Base-by-base conservation (phyloP, 2,797 vertebrate species). In the Ctenopoma kingsleyae region DNA sequence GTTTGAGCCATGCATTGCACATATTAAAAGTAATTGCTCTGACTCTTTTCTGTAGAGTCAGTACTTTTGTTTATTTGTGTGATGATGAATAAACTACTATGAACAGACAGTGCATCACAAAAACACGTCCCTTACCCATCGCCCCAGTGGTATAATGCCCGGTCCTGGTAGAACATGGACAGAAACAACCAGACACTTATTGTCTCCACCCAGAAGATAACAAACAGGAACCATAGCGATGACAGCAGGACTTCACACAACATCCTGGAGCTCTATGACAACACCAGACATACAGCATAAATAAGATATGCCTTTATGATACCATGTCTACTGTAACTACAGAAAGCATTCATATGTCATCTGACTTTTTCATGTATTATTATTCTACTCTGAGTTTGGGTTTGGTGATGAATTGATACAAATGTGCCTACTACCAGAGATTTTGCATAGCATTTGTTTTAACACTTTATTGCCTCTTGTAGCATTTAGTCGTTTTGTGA, bases 161-260 rank as follows among this genome's bases (percentile, higher is more conserved):
- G 56, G 76, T 95, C 93, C 88, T 95, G 94, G 81, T 94, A 95
- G 76, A 94, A 93, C 81, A 94, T 92, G 69, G 94, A 95, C 53
- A 95, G 87, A 73, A 95, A 95, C 46, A 96, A 85, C 95, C 95
- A 96, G 13, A 95, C 90, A 38, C 93, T 94, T 81, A 95, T 94
- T 15, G 94, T 95, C 85, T 96, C 95, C 67, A 95, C 89, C 95
- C 95, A 96, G 87, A 95, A 95, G 78, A 95, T 94, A 40, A 96
- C 91, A 75, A 95, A 95, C 56, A 95, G 84, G 81, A 95, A 93
- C 94, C 95, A 95, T 41, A 95, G 71, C 0, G 94, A 94, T 8
- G 94, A 94, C 46, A 96, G 89, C 53, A 95, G 86, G 67, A 95
- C 92, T 86, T 95, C 94, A 84, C 94, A 95, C 85, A 95, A 87